phyloP scores from a whole-genome alignment of 2,888 invertebrate species.

The Andrena dorsata region DNA sequence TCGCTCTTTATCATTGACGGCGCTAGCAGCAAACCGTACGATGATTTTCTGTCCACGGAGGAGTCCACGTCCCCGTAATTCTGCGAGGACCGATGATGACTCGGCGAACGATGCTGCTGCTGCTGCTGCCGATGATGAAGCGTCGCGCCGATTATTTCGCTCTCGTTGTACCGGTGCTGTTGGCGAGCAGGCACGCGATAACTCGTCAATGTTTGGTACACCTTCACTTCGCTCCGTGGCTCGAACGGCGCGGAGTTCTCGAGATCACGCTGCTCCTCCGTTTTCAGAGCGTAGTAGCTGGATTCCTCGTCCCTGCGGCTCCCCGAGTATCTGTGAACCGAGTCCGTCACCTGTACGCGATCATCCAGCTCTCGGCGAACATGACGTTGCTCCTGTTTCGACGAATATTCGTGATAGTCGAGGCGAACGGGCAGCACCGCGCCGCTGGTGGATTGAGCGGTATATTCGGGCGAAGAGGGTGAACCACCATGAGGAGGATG shows the following conservation, averaged over 20 bases:
- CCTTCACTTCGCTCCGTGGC: conserved; percentile 60
- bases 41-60: conserved; percentile 68
- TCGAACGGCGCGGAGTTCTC: conserved; percentile 43
- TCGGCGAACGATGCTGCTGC: conserved; percentile 56
- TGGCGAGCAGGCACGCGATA: conserved; percentile 50
- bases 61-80: conserved; percentile 66
- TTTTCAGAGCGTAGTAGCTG: conserved; percentile 58
- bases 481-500: conserved; percentile 76
- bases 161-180: conserved; percentile 56
- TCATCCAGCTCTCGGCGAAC: conserved; percentile 56
- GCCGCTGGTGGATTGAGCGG: conserved; percentile 69
- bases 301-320: conserved; percentile 47
- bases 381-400: conserved; percentile 61
- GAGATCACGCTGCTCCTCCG: conserved; percentile 52
- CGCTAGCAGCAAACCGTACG: conserved; percentile 78
- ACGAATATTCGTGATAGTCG: conserved; percentile 66
- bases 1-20: conserved; percentile 82
- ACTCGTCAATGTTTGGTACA: conserved; percentile 66
- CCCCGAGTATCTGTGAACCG: conserved; percentile 52
- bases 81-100: conserved; percentile 49
- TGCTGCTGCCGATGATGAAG: conserved; percentile 16
- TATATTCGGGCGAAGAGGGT: conserved; percentile 86
- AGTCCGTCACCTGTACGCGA: conserved; percentile 54
- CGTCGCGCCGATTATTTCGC: conserved; percentile 11
- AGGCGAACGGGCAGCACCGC: conserved; percentile 51